Conservation (phyloP, 2,797 vertebrate genomes). For the Yasuhikotakia modesta region DNA sequence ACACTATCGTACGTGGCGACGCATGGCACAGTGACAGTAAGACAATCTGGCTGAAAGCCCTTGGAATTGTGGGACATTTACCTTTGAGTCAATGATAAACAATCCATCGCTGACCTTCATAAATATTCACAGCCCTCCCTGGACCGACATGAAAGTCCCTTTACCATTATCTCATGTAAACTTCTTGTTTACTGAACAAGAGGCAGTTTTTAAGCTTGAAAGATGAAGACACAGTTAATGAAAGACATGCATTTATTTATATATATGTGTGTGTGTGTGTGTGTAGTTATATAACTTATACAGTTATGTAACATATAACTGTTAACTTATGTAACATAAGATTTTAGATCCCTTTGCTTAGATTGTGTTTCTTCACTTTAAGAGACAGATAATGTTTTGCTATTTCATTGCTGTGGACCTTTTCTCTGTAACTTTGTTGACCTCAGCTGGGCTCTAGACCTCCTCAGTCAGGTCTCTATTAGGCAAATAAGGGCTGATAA, state of each 20-base stretch:
- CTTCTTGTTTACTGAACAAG: slow-evolving; percentile 30
- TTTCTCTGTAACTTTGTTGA: slow-evolving; percentile 73
- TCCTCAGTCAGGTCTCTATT: slow-evolving; percentile 86
- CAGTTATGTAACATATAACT: too few species aligned
- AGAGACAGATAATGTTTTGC: slow-evolving; percentile 34
- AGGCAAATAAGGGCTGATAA: slow-evolving; percentile 90
- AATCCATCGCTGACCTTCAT: slow-evolving; percentile 72
- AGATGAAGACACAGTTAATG: slow-evolving; percentile 6
- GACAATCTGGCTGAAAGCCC: slow-evolving; percentile 42
- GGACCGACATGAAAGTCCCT: slow-evolving; percentile 35
- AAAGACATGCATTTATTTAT: too few species aligned
- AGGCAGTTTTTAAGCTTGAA: not conserved
- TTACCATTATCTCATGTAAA: slow-evolving; percentile 34
- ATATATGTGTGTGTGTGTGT: too few species aligned
- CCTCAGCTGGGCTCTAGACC: slow-evolving; percentile 80
- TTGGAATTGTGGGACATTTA: slow-evolving; percentile 60
- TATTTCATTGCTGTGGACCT: slow-evolving; percentile 19
- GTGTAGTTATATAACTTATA: not conserved
- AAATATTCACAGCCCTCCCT: slow-evolving; percentile 57
- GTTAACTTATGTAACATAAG: too few species aligned
- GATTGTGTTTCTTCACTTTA: slow-evolving; percentile 4
- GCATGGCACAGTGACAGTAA: slow-evolving; percentile 61
- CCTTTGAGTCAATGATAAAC: slow-evolving; percentile 60
- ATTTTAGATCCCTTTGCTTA: too few species aligned
- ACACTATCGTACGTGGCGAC: slow-evolving; percentile 65